phyloP scores from a whole-genome alignment of 2,113 vertebrate species.

The Arizona elegans region DNA sequence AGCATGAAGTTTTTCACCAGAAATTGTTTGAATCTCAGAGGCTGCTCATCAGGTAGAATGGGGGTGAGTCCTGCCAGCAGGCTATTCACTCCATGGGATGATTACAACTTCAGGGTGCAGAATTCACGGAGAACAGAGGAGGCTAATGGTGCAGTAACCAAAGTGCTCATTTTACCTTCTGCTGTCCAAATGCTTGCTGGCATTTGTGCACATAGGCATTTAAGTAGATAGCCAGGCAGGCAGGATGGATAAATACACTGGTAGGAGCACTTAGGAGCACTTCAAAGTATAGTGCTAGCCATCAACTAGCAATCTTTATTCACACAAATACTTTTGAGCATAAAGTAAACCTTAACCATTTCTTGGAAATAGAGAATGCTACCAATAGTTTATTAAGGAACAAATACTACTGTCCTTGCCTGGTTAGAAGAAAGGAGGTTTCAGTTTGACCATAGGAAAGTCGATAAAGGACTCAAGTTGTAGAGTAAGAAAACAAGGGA shows the following conservation, averaged over 20 bases:
- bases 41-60: neutral
- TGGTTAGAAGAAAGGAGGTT: neutral
- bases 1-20: neutral
- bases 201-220: neutral
- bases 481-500: neutral
- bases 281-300: neutral
- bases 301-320: neutral
- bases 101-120: neutral
- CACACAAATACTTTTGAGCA: neutral
- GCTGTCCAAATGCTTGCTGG: neutral
- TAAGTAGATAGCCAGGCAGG: neutral
- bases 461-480: neutral
- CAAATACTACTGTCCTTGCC: neutral
- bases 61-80: neutral
- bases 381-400: neutral
- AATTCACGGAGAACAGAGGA: neutral
- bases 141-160: neutral
- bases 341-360: neutral
- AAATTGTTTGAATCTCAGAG: neutral
- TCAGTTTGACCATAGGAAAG: neutral
- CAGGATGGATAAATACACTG: neutral
- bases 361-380: neutral
- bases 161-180: neutral
- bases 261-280: neutral
- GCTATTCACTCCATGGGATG: neutral